Percentiles rank a stretch among this genome's conserved stretches.
Evolutionary conservation across 1,140 invertebrate genomes (phyloP).

Genomic region (Colletes latitarsis): DNA sequence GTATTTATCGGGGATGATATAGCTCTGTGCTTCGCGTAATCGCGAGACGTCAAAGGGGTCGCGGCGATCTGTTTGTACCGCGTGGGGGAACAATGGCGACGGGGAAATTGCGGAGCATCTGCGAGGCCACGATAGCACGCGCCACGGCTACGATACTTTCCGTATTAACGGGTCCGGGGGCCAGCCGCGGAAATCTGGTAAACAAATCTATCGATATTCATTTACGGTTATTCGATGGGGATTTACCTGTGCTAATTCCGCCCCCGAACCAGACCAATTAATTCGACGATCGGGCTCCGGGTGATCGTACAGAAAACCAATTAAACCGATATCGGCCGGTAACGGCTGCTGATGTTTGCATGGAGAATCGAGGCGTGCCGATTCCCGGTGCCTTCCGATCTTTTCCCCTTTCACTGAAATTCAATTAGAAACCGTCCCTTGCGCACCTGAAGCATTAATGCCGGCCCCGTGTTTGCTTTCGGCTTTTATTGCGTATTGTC

Average conservation of each 20-base stretch:
- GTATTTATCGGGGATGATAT: neutral
- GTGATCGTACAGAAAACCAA: conserved; percentile 45
- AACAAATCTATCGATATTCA: conserved; percentile 51
- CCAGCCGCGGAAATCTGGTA: neutral
- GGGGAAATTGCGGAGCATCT: conserved; percentile 5
- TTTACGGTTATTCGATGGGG: conserved; percentile 26
- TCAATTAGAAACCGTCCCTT: conserved; percentile 10
- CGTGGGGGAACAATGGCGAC: no score
- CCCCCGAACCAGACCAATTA: conserved; percentile 32
- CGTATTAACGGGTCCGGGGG: neutral
- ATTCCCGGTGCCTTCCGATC: neutral
- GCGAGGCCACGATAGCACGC: neutral
- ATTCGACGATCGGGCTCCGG: conserved; percentile 21
- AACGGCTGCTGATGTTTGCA: conserved; percentile 44
- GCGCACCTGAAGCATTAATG: neutral
- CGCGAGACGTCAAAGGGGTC: neutral
- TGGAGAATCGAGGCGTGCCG: conserved; percentile 30
- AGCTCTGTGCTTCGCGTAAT: neutral
- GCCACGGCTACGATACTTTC: neutral
- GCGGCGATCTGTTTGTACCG: neutral
- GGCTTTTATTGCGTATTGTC: neutral
- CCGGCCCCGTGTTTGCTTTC: neutral
- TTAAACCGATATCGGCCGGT: conserved; percentile 33
- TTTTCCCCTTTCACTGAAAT: neutral
- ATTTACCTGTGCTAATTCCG: conserved; percentile 46